Evolutionary conservation across 2,797 vertebrate genomes (phyloP).

Genomic region (Falco biarmicus): DNA sequence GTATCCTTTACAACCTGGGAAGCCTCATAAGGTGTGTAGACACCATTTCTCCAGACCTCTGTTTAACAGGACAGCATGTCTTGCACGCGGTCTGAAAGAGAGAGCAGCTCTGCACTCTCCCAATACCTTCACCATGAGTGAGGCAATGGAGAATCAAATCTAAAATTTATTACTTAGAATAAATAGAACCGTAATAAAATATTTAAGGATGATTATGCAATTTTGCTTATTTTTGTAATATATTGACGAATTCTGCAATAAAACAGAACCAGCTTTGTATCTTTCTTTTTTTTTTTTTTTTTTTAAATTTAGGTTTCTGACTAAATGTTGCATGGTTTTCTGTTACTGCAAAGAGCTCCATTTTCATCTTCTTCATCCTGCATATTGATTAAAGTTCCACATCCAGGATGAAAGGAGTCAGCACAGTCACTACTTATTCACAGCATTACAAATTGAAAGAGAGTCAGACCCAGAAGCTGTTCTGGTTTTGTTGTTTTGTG

Average conservation of each 20-base stretch:
- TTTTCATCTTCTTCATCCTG: constrained; percentile 11
- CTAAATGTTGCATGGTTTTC: background rate
- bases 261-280: background rate
- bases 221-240: background rate
- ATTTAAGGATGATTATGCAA: background rate
- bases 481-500: background rate
- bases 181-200: background rate
- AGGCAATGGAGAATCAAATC: background rate
- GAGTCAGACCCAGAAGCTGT: background rate
- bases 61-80: background rate
- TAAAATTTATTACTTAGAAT: background rate
- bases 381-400: constrained; percentile 13
- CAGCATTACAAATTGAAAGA: background rate
- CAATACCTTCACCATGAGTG: background rate
- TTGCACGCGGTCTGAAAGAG: background rate
- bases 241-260: background rate
- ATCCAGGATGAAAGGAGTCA: background rate
- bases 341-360: background rate
- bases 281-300: background rate
- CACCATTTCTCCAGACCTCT: background rate
- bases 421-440: background rate
- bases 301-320: background rate
- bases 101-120: background rate
- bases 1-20: background rate
- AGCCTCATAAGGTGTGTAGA: background rate